Conservation (phyloP, 2,888 invertebrate genomes). For the Molorchus minor region DNA sequence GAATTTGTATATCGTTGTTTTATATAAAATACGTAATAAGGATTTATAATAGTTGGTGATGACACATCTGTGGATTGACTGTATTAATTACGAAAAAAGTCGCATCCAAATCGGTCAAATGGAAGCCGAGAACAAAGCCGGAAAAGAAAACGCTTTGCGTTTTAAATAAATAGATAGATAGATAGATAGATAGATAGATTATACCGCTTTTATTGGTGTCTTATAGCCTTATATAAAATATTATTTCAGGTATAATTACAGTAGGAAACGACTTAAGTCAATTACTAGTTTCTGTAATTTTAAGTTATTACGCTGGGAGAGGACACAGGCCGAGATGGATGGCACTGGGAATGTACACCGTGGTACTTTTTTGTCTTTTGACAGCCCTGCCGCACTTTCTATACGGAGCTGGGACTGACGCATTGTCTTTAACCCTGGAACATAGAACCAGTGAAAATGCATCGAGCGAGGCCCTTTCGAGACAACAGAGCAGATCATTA, state of each 20-base stretch:
- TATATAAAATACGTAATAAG: too few relatives aligned
- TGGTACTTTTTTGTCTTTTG: conserved; percentile 72
- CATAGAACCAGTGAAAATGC: conserved; percentile 65
- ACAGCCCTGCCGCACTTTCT: conserved; percentile 75
- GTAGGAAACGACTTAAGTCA: conserved; percentile 80
- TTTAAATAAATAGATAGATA: not conserved
- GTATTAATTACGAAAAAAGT: too few relatives aligned
- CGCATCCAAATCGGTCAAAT: too few relatives aligned
- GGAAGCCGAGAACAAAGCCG: too few relatives aligned
- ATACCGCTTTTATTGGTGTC: too few relatives aligned
- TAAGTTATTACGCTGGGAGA: conserved; percentile 76
- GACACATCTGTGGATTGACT: too few relatives aligned
- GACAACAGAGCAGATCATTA: conserved; percentile 66
- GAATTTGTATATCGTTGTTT: too few relatives aligned
- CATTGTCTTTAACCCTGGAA: conserved; percentile 70
- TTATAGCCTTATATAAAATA: too few relatives aligned
- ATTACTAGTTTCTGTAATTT: conserved; percentile 71
- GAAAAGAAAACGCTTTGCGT: too few relatives aligned
- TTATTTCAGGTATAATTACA: conserved; percentile 69
- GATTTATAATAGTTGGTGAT: too few relatives aligned
- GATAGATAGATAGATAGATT: too few relatives aligned
- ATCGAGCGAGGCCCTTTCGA: conserved; percentile 62
- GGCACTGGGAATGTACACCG: conserved; percentile 69
- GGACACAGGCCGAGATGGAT: conserved; percentile 80
- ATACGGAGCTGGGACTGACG: conserved; percentile 75